Percentiles rank a stretch among this genome's conserved stretches.
These are phyloP conservation scores for Odontomyia ornata DNA, from an alignment of 2,888 invertebrate species.

Conservation along the genomic window DNA sequence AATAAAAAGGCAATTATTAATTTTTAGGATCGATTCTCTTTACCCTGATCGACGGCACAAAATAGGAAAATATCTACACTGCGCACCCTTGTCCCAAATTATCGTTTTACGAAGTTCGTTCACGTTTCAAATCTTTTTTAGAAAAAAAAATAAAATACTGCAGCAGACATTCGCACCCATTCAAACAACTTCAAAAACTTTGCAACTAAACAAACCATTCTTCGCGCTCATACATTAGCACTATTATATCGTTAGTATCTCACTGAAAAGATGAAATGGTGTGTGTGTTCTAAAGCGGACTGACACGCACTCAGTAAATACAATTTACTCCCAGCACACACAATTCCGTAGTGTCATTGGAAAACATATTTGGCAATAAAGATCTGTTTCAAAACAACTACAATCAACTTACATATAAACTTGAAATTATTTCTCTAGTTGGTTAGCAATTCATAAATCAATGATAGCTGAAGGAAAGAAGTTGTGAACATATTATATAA, in stretches of 20 bases:
- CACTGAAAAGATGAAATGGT: slow-evolving; percentile 22
- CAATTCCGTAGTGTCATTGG: not conserved
- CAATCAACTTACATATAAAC: too few relatives aligned
- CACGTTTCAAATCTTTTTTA: slow-evolving; percentile 12
- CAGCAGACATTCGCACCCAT: slow-evolving; percentile 40
- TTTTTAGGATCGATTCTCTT: too few relatives aligned
- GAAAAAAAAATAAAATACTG: not conserved
- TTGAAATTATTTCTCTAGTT: too few relatives aligned
- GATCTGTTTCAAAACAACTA: too few relatives aligned
- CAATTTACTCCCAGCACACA: not conserved
- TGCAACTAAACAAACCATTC: slow-evolving; percentile 28
- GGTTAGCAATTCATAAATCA: too few relatives aligned
- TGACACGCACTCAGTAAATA: not conserved
- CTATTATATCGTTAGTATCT: not conserved
- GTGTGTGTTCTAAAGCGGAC: not conserved
- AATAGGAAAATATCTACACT: too few relatives aligned
- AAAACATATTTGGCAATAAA: not conserved
- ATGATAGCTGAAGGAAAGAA: too few relatives aligned
- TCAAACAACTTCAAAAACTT: slow-evolving; percentile 41
- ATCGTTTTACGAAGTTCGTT: not conserved
- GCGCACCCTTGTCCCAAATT: not conserved
- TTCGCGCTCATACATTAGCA: slow-evolving; percentile 27
- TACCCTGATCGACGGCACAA: too few relatives aligned
- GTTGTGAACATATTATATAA: too few relatives aligned
- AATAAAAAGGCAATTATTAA: too few relatives aligned